Conservation (phyloP, 2,113 vertebrate genomes). For the Herpailurus yagouaroundi region DNA sequence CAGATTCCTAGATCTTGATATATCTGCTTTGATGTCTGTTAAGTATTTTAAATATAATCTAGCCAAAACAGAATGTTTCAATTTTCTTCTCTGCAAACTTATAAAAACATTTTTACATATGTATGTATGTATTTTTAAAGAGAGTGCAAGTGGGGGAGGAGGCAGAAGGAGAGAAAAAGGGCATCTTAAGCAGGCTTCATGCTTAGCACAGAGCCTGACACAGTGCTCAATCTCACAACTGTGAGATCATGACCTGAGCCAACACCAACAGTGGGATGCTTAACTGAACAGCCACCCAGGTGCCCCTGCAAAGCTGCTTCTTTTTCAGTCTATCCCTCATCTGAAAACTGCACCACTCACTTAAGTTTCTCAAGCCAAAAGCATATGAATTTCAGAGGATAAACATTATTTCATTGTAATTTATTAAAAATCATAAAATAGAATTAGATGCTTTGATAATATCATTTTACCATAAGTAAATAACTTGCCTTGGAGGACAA, state of each 20-base stretch:
- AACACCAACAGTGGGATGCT: too few species aligned
- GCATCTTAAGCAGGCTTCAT: too few species aligned
- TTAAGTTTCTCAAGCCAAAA: background rate
- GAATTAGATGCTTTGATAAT: background rate
- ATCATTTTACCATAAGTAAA: background rate
- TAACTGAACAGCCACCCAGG: too few species aligned
- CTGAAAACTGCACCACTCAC: background rate
- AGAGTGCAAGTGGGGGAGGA: too few species aligned
- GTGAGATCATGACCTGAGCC: too few species aligned
- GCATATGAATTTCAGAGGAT: background rate
- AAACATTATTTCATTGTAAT: background rate
- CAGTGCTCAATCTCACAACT: too few species aligned
- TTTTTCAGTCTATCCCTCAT: background rate
- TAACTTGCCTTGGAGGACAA: constrained; percentile 12
- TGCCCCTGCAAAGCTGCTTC: background rate
- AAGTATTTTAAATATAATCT: background rate
- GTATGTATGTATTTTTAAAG: too few species aligned
- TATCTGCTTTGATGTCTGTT: constrained; percentile 32
- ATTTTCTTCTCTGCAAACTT: background rate
- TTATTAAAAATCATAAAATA: constrained; percentile 11
- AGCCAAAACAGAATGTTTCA: background rate
- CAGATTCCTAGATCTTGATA: constrained; percentile 28
- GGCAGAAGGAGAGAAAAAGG: too few species aligned
- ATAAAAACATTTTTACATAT: too few species aligned
- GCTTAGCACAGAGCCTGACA: too few species aligned